These are phyloP conservation scores for Eupithecia dodoneata DNA, from an alignment of 2,888 invertebrate species.

Conservation along the genomic window DNA sequence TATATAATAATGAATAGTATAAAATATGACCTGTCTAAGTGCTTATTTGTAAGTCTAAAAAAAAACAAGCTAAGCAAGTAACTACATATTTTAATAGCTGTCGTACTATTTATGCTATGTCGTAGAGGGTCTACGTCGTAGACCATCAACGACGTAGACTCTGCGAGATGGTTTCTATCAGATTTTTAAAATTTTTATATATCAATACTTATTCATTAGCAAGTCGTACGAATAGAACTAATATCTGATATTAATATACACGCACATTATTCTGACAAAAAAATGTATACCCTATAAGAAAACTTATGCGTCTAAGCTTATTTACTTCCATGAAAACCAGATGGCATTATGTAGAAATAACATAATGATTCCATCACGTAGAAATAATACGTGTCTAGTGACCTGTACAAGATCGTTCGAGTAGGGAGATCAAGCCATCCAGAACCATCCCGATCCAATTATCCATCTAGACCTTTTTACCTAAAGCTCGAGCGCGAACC, in stretches of 20 bases:
- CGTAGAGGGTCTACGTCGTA: conserved; percentile 30
- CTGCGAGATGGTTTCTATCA: not conserved
- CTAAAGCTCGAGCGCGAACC: not conserved
- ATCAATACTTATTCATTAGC: too few relatives aligned
- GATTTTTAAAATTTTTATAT: not conserved
- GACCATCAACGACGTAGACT: too few relatives aligned
- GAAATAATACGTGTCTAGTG: not conserved
- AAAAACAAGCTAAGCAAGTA: not conserved
- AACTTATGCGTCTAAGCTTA: not conserved
- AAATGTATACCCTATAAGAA: not conserved
- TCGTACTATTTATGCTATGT: conserved; percentile 35
- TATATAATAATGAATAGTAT: too few relatives aligned
- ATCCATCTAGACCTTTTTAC: conserved; percentile 10
- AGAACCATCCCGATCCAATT: conserved; percentile 8
- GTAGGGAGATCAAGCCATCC: conserved; percentile 7
- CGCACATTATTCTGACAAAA: too few relatives aligned
- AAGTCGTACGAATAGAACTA: not conserved
- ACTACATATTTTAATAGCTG: not conserved
- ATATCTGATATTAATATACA: not conserved
- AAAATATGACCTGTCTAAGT: too few relatives aligned
- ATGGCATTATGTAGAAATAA: not conserved
- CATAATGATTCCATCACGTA: conserved; percentile 9
- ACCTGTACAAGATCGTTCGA: conserved; percentile 7
- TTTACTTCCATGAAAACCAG: not conserved
- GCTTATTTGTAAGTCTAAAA: too few relatives aligned